These are phyloP conservation scores for Sitophilus oryzae DNA, from an alignment of 1,140 invertebrate genomes.

Conservation along the genomic window DNA sequence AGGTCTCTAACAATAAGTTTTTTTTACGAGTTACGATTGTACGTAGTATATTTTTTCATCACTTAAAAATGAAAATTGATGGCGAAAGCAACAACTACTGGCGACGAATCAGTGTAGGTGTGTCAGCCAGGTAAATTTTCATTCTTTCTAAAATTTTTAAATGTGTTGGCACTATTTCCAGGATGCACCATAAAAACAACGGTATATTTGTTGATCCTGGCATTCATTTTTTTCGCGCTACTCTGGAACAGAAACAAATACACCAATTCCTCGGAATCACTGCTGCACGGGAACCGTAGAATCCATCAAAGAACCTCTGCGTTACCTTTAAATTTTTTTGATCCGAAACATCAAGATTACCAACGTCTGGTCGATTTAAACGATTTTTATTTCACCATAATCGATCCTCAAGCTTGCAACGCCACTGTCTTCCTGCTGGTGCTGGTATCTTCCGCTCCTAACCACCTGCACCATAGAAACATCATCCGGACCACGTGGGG, in stretches of 20 bases:
- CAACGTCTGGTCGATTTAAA: not conserved
- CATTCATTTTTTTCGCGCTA: not conserved
- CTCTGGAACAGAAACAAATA: not conserved
- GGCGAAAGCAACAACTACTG: too few species aligned
- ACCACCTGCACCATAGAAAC: slow-evolving; percentile 53
- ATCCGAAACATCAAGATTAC: not conserved
- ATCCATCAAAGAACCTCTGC: not conserved
- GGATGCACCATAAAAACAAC: too few species aligned
- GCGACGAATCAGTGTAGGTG: too few species aligned
- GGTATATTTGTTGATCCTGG: not conserved
- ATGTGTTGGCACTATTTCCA: too few species aligned
- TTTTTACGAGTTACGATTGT: too few species aligned
- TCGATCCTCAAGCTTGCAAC: not conserved
- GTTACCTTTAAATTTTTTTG: not conserved
- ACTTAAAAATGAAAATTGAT: too few species aligned
- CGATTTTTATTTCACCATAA: not conserved
- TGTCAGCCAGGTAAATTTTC: too few species aligned
- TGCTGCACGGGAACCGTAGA: not conserved
- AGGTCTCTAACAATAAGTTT: too few species aligned
- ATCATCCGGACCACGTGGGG: slow-evolving; percentile 67
- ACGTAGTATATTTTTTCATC: too few species aligned
- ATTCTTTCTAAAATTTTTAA: too few species aligned
- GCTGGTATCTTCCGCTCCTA: slow-evolving; percentile 61
- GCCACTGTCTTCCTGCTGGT: slow-evolving; percentile 46
- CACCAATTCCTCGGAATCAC: not conserved